These are phyloP conservation scores for Habropoda laboriosa DNA, from an alignment of 1,140 invertebrate species.

Conservation along the genomic window DNA sequence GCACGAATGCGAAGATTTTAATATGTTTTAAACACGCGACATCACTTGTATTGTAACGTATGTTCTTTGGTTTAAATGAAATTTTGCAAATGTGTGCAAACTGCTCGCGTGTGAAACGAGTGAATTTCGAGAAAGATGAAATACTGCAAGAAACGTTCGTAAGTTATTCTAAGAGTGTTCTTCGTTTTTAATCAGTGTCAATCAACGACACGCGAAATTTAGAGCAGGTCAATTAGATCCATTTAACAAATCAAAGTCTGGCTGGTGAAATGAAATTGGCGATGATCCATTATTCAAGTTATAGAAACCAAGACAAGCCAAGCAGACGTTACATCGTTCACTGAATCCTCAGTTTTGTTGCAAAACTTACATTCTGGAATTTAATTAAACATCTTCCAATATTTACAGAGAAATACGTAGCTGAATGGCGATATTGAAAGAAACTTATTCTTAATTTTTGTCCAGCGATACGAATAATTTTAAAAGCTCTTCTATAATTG, in stretches of 20 bases:
- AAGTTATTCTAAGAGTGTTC: background rate
- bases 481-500: too few relatives aligned
- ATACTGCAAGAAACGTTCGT: background rate
- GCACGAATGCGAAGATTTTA: background rate
- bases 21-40: background rate
- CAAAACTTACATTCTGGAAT: too few relatives aligned
- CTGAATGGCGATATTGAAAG: background rate
- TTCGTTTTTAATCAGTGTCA: background rate
- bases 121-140: background rate
- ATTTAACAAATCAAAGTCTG: constrained; percentile 20
- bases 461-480: too few relatives aligned
- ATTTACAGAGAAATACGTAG: background rate
- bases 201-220: background rate
- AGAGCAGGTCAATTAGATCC: constrained; percentile 11
- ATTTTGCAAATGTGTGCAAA: background rate
- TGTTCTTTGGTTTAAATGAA: background rate
- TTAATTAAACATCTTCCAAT: background rate
- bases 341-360: background rate
- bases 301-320: background rate
- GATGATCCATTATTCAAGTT: background rate
- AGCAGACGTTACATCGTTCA: background rate
- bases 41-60: background rate
- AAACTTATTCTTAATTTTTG: too few relatives aligned
- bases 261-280: background rate
- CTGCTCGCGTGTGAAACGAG: background rate